phyloP scores from a whole-genome alignment of 2,113 vertebrate genomes.

The Colaptes auratus region DNA sequence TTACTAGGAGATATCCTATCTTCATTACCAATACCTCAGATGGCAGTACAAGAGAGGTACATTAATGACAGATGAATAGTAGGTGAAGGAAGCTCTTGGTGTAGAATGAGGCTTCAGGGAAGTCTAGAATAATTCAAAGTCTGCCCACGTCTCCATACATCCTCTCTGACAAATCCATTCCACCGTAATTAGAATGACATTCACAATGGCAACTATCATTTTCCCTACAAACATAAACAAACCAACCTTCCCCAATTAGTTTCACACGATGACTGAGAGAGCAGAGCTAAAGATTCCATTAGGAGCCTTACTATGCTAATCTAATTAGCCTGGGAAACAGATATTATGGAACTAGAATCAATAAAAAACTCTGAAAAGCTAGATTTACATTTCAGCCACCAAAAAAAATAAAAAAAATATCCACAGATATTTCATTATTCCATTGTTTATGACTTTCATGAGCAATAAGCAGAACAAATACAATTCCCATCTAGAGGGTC shows the following conservation, averaged over 20 bases:
- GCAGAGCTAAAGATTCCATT: slow-evolving; percentile 51
- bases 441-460: neutral
- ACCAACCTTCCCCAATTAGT: slow-evolving; percentile 41
- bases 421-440: neutral
- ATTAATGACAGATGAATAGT: neutral
- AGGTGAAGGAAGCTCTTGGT: neutral
- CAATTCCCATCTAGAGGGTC: slow-evolving; percentile 8
- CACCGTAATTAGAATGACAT: slow-evolving; percentile 58
- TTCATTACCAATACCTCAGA: neutral
- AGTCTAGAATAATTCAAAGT: slow-evolving; percentile 17
- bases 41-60: neutral
- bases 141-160: neutral
- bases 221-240: slow-evolving; percentile 42
- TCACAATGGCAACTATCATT: slow-evolving; percentile 40
- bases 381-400: slow-evolving; percentile 23
- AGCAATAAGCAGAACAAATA: neutral
- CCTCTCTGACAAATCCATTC: slow-evolving; percentile 27
- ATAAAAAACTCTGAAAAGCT: slow-evolving; percentile 17
- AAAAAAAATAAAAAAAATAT: neutral
- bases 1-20: neutral
- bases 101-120: neutral
- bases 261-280: slow-evolving; percentile 21
- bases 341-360: slow-evolving; percentile 26
- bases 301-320: slow-evolving; percentile 43
- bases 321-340: slow-evolving; percentile 45